Base-by-base conservation (phyloP, 2,113 vertebrate genomes). In the Canis aureus region DNA sequence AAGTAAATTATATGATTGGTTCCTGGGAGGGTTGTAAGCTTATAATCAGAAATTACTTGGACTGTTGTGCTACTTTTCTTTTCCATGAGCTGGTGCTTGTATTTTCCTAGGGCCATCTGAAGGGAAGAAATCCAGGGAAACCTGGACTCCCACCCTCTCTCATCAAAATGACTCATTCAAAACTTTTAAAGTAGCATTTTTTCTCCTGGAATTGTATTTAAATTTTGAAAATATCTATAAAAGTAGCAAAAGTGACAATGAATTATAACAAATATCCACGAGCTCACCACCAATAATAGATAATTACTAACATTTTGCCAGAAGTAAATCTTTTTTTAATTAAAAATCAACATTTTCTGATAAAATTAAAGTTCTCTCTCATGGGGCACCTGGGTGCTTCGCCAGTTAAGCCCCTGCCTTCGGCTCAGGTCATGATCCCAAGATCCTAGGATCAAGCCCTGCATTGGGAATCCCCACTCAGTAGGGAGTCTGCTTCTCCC, bases 191-290 rank as follows among this genome's bases (percentile, higher is more conserved):
- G 20, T 19, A 64, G 12, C 15, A 23, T 9, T 25, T 69, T 2
- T 53, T 62, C 74, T 67, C 29, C 38, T 80, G 20, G 11, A 16
- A 43, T 43, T 49, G 22, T 29, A 84, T n/a, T 67, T 64, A 91
- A 93, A 64, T 74, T 60, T 82, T 69, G 53, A 32, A 93, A 17
- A 49, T 49, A 49, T 32, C 66, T 88, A 57, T 43, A 92, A 82
- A 95, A 91, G 69, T 49, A 90, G 71, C 32, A 91, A 27, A 94
- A 94, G n/a, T 87, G 60, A 74, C 9, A 57, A 11, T 43, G n/a
- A 86, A 64, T 64, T 94, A 69, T 32, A 92, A 92, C 7, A 60
- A 89, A 91, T 0, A 79, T 66, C 32, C 12, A 32, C 59, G 29
- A 35, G 8, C 10, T 12, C 20, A 69, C 5, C 7, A 35, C 32